phyloP scores from a whole-genome alignment of 2,888 invertebrate genomes.

The Drosophila percnosoma region DNA sequence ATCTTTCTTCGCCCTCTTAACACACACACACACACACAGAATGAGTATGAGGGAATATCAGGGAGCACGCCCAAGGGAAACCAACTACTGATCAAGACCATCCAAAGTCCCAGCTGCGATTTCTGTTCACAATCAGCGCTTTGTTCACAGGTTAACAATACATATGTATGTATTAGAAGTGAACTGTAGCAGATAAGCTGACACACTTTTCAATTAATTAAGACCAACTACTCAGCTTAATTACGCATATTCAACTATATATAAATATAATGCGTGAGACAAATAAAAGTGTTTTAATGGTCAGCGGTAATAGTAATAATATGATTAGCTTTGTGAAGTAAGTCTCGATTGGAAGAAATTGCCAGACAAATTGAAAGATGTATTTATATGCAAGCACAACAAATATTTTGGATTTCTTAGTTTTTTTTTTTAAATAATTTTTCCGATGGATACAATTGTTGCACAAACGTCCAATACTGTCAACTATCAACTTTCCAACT shows the following conservation, averaged over 20 bases:
- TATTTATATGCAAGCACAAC: background rate
- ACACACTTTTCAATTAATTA: constrained; percentile 15
- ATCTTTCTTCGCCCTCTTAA: constrained; percentile 14
- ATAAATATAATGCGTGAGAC: background rate
- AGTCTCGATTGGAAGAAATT: background rate
- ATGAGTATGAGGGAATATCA: constrained; percentile 6
- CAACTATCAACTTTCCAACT: background rate
- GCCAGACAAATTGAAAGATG: background rate
- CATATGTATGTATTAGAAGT: background rate
- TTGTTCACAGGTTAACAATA: constrained; percentile 17
- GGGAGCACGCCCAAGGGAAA: constrained; percentile 29
- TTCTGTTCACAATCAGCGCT: constrained; percentile 14
- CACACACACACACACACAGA: background rate
- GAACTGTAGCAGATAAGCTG: background rate
- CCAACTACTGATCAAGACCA: constrained; percentile 26
- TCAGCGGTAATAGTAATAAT: background rate
- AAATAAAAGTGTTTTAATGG: background rate
- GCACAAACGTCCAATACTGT: background rate
- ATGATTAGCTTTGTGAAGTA: background rate
- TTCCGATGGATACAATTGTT: background rate
- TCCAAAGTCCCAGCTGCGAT: constrained; percentile 2
- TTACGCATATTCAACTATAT: background rate
- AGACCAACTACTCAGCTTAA: background rate
- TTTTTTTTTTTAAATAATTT: background rate
- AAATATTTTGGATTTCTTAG: background rate